Evolutionary conservation across 2,888 invertebrate species (phyloP), one percentile per base, ranked within the genome.

Genomic region (Hypomecis atomaria): DNA sequence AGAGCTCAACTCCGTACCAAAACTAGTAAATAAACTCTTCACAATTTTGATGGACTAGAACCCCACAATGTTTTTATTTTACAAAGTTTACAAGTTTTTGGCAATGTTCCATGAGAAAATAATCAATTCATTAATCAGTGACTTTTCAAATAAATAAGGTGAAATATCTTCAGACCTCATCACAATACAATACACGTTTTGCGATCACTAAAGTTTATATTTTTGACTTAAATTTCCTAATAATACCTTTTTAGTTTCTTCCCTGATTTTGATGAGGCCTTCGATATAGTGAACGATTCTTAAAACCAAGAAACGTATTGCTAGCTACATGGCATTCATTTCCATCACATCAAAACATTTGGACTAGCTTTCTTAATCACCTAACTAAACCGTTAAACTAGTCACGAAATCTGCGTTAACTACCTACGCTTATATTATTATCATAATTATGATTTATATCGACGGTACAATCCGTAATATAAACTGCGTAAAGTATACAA

Each of bases 311-410:
- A 82, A 71, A 77, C 77, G 77, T 79, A 83, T 79, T 73, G 82
- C 80, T 86, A 87, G 78, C 82, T 86, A 87, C 85, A 89, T 88
- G 88, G 88, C 91, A 87, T 90, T 85, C 85, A 82, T 81, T 88
- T 87, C 89, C 88, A 89, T 89, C 90, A 90, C 89, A 88, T 88
- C 86, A 82, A 88, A 82, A 89, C 86, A 88, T 88, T 90, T 89
- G 89, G 92, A 92, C 92, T 92, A 92, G 92, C 91, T 92, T 91
- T 78, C 90, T 91, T 90, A 90, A 89, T 88, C 87, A 89, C 88
- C 76, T 84, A 84, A 87, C 88, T 87, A 86, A 80, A 82, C 76
- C 78, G 78, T 85, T 86, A 86, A 83, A 84, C 87, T 91, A 90
- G 90, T 90, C 88, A 82, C 84, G 82, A 81, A 78, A 82, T 83